A percentile compares a stretch with the other conserved stretches of the same genome.
phyloP scores from a whole-genome alignment of 2,797 vertebrate genomes.

The Holocentrus rufus region DNA sequence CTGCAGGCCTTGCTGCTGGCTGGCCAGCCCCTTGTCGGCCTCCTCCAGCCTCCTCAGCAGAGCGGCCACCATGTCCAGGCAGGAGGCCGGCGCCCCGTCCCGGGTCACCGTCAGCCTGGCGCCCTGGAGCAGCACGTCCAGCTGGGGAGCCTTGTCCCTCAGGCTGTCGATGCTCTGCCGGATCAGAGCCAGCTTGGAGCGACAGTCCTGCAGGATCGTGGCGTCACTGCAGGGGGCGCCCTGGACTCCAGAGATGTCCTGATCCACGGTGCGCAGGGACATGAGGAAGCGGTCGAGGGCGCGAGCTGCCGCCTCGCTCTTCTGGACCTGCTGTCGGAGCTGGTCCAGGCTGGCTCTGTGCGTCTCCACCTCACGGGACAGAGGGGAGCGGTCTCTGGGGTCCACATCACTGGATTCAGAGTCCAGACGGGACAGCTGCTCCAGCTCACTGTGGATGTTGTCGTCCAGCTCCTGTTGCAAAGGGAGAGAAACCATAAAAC shows the following conservation, averaged over 20 bases:
- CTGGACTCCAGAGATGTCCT: constrained; percentile 71
- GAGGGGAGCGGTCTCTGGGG: constrained; percentile 81
- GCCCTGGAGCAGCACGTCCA: constrained; percentile 84
- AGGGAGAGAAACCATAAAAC: not conserved
- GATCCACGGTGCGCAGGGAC: constrained; percentile 82
- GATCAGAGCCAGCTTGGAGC: constrained; percentile 69
- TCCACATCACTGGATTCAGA: constrained; percentile 81
- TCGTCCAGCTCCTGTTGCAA: constrained; percentile 78
- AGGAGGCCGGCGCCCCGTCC: constrained; percentile 71
- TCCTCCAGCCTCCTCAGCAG: constrained; percentile 76
- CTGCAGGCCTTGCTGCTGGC: constrained; percentile 72
- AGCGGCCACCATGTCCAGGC: constrained; percentile 78
- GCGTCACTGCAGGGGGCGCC: constrained; percentile 64
- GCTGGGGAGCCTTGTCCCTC: constrained; percentile 83
- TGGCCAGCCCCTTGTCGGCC: constrained; percentile 63
- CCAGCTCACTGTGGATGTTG: constrained; percentile 84
- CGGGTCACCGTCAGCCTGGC: constrained; percentile 82
- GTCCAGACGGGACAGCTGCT: constrained; percentile 80
- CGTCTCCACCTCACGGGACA: constrained; percentile 80
- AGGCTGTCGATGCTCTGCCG: constrained; percentile 80
- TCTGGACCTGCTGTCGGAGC: constrained; percentile 82
- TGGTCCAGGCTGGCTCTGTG: constrained; percentile 86
- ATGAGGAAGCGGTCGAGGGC: constrained; percentile 88
- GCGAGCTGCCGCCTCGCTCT: constrained; percentile 81
- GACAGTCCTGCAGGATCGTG: constrained; percentile 64